A percentile compares a stretch with the other conserved stretches of the same genome.
Conservation (phyloP, 2,797 vertebrate species). For the Lagocephalus sceleratus region DNA sequence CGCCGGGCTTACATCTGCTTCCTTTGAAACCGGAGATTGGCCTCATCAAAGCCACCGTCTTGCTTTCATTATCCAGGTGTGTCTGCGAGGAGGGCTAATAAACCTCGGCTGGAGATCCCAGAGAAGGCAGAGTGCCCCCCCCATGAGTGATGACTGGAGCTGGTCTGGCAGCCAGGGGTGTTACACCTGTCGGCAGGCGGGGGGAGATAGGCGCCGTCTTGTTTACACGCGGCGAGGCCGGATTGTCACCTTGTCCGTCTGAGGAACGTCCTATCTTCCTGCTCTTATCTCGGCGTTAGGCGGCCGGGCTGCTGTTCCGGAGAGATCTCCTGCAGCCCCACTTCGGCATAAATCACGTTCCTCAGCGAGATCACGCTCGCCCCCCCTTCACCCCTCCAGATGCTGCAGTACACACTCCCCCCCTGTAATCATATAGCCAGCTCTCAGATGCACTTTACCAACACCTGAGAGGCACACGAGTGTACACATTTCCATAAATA, state of each 20-base stretch:
- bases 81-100: conserved; percentile 31
- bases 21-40: background rate
- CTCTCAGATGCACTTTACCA: background rate
- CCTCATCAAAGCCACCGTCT: too few species aligned
- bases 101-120: too few species aligned
- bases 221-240: conserved; percentile 55
- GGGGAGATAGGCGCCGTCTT: conserved; percentile 43
- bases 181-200: conserved; percentile 14
- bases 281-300: conserved; percentile 43
- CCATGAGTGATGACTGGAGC: conserved; percentile 40
- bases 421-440: background rate
- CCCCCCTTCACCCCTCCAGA: conserved; percentile 9
- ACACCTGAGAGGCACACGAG: background rate
- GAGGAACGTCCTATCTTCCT: conserved; percentile 43
- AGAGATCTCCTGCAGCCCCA: conserved; percentile 35
- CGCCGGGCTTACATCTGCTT: too few species aligned
- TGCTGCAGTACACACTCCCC: background rate
- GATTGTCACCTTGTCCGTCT: conserved; percentile 64
- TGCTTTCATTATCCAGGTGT: background rate
- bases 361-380: conserved; percentile 11
- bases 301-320: conserved; percentile 31
- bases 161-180: conserved; percentile 19
- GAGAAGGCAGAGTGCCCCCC: conserved; percentile 21
- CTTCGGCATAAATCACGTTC: conserved; percentile 49
- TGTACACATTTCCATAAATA: conserved; percentile 28